Conservation (phyloP, 2,113 vertebrate genomes). For the Psephotus haematonotus region DNA sequence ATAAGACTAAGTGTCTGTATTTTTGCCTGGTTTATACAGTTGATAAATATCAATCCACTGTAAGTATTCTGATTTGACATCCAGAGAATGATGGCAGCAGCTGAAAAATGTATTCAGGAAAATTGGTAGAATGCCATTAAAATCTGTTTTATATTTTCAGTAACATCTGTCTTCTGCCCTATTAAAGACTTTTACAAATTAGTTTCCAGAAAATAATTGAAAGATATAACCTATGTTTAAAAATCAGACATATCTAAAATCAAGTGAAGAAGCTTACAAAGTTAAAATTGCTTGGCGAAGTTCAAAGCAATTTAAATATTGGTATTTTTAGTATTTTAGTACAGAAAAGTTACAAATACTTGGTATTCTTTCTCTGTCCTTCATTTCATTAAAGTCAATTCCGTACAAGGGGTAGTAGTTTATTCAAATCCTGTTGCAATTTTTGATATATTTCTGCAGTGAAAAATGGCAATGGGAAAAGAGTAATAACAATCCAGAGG, state of each 20-base stretch:
- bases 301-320: constrained; percentile 17
- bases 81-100: neutral
- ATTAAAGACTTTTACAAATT: constrained; percentile 52
- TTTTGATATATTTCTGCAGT: neutral
- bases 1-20: neutral
- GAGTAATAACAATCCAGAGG: neutral
- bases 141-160: constrained; percentile 17
- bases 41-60: neutral
- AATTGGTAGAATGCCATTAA: constrained; percentile 37
- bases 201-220: constrained; percentile 51
- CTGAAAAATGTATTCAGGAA: constrained; percentile 29
- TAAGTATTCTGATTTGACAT: neutral
- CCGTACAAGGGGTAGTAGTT: neutral
- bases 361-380: neutral
- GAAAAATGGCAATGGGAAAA: constrained; percentile 30
- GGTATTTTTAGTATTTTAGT: neutral
- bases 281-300: neutral
- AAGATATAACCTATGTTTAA: constrained; percentile 25
- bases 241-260: neutral
- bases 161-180: constrained; percentile 58
- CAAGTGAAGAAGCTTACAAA: neutral
- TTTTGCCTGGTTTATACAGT: neutral
- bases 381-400: neutral
- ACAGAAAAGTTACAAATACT: neutral
- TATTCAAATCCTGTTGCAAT: neutral